Evolutionary conservation across 2,113 vertebrate species (phyloP), one percentile per base, ranked within the genome.

Genomic region (Trachemys scripta): DNA sequence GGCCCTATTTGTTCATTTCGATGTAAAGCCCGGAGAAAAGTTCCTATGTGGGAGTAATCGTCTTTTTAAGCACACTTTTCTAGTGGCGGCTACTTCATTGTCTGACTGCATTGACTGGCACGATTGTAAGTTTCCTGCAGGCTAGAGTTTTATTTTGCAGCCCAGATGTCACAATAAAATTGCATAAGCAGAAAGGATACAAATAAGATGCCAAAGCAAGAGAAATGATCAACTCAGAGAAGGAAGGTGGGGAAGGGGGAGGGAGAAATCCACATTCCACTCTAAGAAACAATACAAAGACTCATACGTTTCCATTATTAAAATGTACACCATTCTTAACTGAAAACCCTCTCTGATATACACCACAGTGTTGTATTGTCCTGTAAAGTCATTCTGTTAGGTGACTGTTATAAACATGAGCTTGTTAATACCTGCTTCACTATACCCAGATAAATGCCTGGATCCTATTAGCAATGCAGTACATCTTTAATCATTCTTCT

Each of bases 131-230:
- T 38, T 94, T 96, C 82, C 94, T 96, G 90, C 81, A 89, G 95
- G 96, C 84, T 94, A 91, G 86, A 42, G 91, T 95, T 96, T 95
- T 95, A 96, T 96, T 96, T 97, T 89, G 85, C 82, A 92, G 92
- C 92, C 59, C 90, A 93, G 96, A 87, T 94, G 91, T 94, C 92
- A 96, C 76, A 94, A 89, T 94, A 94, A 97, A 96, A 93, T 85
- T 87, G 76, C 76, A 5, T 54, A 94, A 93, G 91, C 94, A 95
- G 85, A 85, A 97, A 94, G 0, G 0, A 93, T 87, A 93, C 86
- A 94, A 95, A 91, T 80, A 97, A 95, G 92, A 92, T 81, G 84
- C 91, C 84, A 94, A 94, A 97, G 82, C 90, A 87, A 95, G 95
- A 95, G 95, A 97, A 96, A 96, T 83, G 96, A 97, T 92, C 91